phyloP scores from a whole-genome alignment of 2,113 vertebrate species.

The Muntiacus muntjak region DNA sequence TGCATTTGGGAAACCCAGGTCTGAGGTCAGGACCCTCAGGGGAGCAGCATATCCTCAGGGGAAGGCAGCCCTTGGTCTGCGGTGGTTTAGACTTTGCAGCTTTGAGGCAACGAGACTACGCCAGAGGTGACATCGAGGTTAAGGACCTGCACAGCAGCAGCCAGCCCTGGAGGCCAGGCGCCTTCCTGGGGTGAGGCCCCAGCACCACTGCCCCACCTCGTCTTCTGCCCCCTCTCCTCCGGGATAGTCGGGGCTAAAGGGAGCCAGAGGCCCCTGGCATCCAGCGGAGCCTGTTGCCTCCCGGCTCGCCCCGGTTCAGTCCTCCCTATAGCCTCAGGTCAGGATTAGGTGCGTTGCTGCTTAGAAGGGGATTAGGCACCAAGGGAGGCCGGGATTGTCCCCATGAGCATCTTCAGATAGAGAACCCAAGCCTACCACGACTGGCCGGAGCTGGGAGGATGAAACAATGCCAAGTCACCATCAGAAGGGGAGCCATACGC shows the following conservation, averaged over 20 bases:
- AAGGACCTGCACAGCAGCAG: not conserved
- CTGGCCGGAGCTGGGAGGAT: not conserved
- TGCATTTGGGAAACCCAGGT: not conserved
- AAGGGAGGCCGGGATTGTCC: not conserved
- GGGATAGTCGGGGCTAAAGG: not conserved
- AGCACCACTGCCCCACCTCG: not conserved
- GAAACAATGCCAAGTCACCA: not conserved
- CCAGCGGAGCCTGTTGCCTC: not conserved
- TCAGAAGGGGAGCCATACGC: fast-evolving
- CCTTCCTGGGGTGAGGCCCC: not conserved
- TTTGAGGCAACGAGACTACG: not conserved
- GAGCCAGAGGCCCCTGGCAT: not conserved
- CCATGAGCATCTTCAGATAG: not conserved
- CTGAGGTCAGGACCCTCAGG: not conserved
- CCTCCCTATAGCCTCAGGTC: not conserved
- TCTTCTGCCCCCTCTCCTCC: not conserved
- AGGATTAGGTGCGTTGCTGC: not conserved
- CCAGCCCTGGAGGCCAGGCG: fast-evolving
- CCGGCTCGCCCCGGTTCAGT: not conserved
- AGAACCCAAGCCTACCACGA: not conserved
- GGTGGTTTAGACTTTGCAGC: not conserved
- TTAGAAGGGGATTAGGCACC: not conserved
- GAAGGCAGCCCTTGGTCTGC: not conserved
- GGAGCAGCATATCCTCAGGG: not conserved
- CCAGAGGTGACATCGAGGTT: not conserved